A percentile compares a stretch with the other conserved stretches of the same genome.
Evolutionary conservation across 1,140 invertebrate species (phyloP).

Genomic region (silkworm (Bombyx mori)): ASM3026992v2 NC_085127.1:11532001-11532500

Average conservation of each 20-base stretch:
- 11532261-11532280: constrained; percentile 1
- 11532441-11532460: too few relatives aligned
- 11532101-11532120: background rate
- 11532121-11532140: background rate
- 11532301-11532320: background rate
- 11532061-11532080: background rate
- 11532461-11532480: too few relatives aligned
- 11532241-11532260: constrained; percentile 1
- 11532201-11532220: background rate
- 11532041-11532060: too few relatives aligned
- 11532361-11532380: too few relatives aligned
- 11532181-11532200: too few relatives aligned
- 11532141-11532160: constrained; percentile 1
- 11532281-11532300: constrained; percentile 1
- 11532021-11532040: too few relatives aligned
- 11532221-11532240: background rate
- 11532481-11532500: too few relatives aligned
- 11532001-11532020: too few relatives aligned
- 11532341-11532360: too few relatives aligned
- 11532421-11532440: too few relatives aligned
- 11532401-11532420: too few relatives aligned
- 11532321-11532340: background rate
- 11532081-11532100: constrained; percentile 2
- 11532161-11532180: background rate
- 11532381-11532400: too few relatives aligned